Evolutionary conservation across 1,140 invertebrate species (phyloP), one percentile per base, ranked within the genome.

Genomic region (Megalonaias nervosa): DNA sequence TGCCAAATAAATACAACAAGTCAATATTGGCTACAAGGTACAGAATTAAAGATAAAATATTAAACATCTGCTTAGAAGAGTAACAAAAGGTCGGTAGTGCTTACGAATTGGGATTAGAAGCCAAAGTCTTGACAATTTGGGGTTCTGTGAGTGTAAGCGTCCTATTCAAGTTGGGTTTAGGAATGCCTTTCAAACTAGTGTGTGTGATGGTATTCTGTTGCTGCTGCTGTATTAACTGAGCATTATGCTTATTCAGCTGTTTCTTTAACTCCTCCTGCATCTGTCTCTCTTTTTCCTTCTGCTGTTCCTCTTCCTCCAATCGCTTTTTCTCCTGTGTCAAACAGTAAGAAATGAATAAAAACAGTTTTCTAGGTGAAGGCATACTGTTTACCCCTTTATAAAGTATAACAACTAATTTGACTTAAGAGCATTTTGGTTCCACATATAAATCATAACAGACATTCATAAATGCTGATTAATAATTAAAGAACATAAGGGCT

Each of bases 211-310:
- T 48, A 11, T 11, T 48, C 38, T 48, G 19, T 38, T 31, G 19
- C 71, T 11, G 71, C 58, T 70, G 58, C 62, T 77, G 68, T 55
- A 67, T 62, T 12, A 78, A 19, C 62, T 76, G 78, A 62, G 21
- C 71, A 70, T 83, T 85, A 71, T 85, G 77, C 58, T 85, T 77
- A 19, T 82, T 70, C 56, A 81, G 72, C 64, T 83, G 79, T 62
- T 82, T 79, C 23, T 77, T 75, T 16, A 81, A 60, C n/a, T 75
- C 61, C 38, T 69, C 75, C 21, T 82, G 66, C 19, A 75, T 65
- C 31, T 73, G 48, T 16, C 76, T 58, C 67, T 82, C 77, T 60
- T 82, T 67, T n/a, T 81, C 67, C 31, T 71, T 71, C 15, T 61
- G 16, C 19, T 72, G 70, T 21, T 75, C 80, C 77, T 81, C 56